A percentile compares a stretch with the other conserved stretches of the same genome.
phyloP scores from a whole-genome alignment of 53 echinoderm and acorn worm species.

The Apostichopus leukothele region DNA sequence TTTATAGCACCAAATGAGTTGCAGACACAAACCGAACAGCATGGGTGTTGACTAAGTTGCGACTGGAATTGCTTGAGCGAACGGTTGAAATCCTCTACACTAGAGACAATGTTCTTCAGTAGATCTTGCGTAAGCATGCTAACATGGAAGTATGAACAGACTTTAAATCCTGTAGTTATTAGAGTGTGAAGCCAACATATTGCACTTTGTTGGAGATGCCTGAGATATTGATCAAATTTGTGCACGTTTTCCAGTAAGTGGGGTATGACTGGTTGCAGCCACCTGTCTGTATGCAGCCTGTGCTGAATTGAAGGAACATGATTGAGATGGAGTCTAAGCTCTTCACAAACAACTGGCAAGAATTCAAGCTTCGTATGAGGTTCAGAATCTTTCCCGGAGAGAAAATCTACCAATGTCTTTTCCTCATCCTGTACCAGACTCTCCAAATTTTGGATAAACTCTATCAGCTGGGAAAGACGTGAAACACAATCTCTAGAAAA shows the following conservation, averaged over 20 bases:
- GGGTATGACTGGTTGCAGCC: slow-evolving; percentile 72
- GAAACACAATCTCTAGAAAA: slow-evolving; percentile 77
- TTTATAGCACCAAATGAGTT: slow-evolving; percentile 11
- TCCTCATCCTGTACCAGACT: slow-evolving; percentile 79
- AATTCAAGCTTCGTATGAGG: slow-evolving; percentile 87
- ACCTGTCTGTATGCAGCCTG: slow-evolving; percentile 81
- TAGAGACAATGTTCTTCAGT: slow-evolving; percentile 83
- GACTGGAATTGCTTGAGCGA: slow-evolving; percentile 57
- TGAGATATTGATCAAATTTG: slow-evolving; percentile 64
- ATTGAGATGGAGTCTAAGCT: slow-evolving; percentile 78
- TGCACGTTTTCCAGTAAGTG: slow-evolving; percentile 64
- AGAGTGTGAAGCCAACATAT: slow-evolving; percentile 84
- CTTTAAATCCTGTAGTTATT: slow-evolving; percentile 78
- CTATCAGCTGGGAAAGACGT: slow-evolving; percentile 73
- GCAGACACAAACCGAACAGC: slow-evolving; percentile 9
- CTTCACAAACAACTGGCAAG: slow-evolving; percentile 82
- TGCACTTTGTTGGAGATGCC: slow-evolving; percentile 79
- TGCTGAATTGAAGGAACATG: slow-evolving; percentile 88
- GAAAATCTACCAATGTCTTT: slow-evolving; percentile 65
- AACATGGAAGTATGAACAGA: slow-evolving; percentile 82
- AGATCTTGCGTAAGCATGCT: slow-evolving; percentile 80
- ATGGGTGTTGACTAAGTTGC: slow-evolving; percentile 24
- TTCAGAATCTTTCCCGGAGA: slow-evolving; percentile 60
- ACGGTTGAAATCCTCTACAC: slow-evolving; percentile 90
- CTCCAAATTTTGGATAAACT: slow-evolving; percentile 72